A percentile compares a stretch with the other conserved stretches of the same genome.
Conservation (phyloP, 2,888 invertebrate species). For the Drosophila multiciliata region DNA sequence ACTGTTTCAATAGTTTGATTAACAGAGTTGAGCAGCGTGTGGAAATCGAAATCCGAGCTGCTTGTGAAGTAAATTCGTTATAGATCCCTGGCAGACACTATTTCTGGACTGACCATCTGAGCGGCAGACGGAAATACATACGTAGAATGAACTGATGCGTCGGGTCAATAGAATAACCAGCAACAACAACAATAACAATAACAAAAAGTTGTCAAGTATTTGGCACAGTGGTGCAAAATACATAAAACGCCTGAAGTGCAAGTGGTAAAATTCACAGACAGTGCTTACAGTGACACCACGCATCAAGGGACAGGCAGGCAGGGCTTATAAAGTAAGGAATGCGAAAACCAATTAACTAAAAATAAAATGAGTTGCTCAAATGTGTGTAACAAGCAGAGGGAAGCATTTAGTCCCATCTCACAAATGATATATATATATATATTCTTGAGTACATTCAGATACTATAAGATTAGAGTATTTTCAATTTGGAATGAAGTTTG, state of each 20-base stretch:
- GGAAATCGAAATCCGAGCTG: slow-evolving; percentile 65
- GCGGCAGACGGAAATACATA: neutral
- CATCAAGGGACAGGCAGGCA: neutral
- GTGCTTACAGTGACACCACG: neutral
- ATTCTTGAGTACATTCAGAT: neutral
- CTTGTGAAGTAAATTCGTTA: slow-evolving; percentile 58
- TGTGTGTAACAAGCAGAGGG: neutral
- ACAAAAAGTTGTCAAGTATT: slow-evolving; percentile 3
- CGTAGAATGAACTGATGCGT: neutral
- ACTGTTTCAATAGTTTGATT: slow-evolving; percentile 37
- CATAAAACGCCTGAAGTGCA: neutral
- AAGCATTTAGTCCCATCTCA: neutral
- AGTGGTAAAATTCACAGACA: neutral
- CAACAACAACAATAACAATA: neutral
- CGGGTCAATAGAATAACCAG: neutral
- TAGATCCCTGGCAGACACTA: slow-evolving; percentile 14
- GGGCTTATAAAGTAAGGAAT: neutral
- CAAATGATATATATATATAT: neutral
- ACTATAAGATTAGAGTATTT: neutral
- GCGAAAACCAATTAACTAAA: neutral
- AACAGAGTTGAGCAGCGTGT: slow-evolving; percentile 16
- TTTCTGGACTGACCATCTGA: slow-evolving; percentile 23
- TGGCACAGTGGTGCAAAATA: slow-evolving; percentile 44
- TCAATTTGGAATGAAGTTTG: neutral
- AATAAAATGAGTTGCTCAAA: neutral